A percentile compares a stretch with the other conserved stretches of the same genome.
These are phyloP conservation scores for Zeugodacus cucurbitae DNA, from an alignment of 1,140 invertebrate species.

Conservation along the genomic window DNA sequence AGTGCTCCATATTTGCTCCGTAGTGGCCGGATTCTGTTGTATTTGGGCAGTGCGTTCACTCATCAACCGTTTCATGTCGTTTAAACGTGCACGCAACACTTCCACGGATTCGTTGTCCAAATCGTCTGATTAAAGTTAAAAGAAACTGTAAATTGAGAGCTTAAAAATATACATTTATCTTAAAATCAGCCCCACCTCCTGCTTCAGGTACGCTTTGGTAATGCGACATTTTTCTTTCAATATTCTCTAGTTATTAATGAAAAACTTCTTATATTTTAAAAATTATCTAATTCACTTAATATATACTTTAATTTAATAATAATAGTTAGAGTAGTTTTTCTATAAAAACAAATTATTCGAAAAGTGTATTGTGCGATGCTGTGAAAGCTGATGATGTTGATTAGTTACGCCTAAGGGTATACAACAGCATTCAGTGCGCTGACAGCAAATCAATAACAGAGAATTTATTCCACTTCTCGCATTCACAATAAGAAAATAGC, in stretches of 20 bases:
- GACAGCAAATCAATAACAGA: neutral
- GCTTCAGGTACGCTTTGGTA: constrained; percentile 20
- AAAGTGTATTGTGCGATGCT: neutral
- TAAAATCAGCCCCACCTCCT: neutral
- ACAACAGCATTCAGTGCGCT: constrained; percentile 19
- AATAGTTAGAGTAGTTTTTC: neutral
- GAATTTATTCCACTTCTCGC: neutral
- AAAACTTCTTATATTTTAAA: neutral
- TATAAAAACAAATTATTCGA: neutral
- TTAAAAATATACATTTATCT: neutral
- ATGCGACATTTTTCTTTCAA: neutral
- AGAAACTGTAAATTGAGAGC: neutral
- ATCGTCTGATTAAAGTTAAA: constrained; percentile 66
- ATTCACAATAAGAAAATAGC: neutral
- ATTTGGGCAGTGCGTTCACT: constrained; percentile 72
- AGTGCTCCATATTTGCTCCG: constrained; percentile 65
- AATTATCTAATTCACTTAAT: neutral
- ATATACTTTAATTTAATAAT: neutral
- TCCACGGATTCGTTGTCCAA: constrained; percentile 78
- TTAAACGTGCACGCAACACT: constrained; percentile 78
- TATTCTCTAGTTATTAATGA: neutral
- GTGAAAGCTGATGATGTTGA: neutral
- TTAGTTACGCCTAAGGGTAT: constrained; percentile 11
- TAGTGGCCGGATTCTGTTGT: constrained; percentile 67
- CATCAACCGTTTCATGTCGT: constrained; percentile 83